phyloP scores from a whole-genome alignment of 1,140 invertebrate species.

The Aporrectodea caliginosa region DNA sequence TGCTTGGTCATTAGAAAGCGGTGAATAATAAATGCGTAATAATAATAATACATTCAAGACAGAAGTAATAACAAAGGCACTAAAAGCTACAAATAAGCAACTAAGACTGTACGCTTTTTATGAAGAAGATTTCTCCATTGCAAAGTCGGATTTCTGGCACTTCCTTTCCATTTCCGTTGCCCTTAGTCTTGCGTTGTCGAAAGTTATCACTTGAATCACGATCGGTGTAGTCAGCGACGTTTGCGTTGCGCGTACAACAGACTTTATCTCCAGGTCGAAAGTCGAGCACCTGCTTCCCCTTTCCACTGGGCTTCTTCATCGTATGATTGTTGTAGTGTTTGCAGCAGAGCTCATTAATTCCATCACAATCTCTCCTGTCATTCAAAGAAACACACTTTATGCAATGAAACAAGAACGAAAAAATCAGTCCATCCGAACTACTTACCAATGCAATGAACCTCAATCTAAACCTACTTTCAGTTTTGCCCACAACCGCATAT shows the following conservation, averaged over 20 bases:
- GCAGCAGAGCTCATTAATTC: conserved; percentile 48
- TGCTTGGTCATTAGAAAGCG: too few species aligned
- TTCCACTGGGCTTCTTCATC: conserved; percentile 25
- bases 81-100: too few species aligned
- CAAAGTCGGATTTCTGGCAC: conserved; percentile 37
- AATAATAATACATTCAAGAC: too few species aligned
- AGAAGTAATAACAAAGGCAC: too few species aligned
- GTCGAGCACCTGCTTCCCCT: conserved; percentile 30
- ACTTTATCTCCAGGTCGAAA: conserved; percentile 46
- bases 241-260: conserved; percentile 45
- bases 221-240: conserved; percentile 26
- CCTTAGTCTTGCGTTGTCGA: too few species aligned
- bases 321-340: conserved; percentile 42
- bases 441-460: too few species aligned
- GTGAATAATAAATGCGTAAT: too few species aligned
- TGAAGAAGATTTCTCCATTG: conserved; percentile 52
- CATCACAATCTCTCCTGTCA: conserved; percentile 43
- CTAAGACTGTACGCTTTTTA: conserved; percentile 41
- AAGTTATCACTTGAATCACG: not conserved
- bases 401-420: too few species aligned
- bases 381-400: not conserved
- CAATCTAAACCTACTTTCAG: too few species aligned
- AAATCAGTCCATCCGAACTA: too few species aligned
- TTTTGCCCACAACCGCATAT: too few species aligned
- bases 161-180: conserved; percentile 15